These are phyloP conservation scores for Podarcis cretensis DNA, from an alignment of 2,113 vertebrate genomes.

Conservation along the genomic window DNA sequence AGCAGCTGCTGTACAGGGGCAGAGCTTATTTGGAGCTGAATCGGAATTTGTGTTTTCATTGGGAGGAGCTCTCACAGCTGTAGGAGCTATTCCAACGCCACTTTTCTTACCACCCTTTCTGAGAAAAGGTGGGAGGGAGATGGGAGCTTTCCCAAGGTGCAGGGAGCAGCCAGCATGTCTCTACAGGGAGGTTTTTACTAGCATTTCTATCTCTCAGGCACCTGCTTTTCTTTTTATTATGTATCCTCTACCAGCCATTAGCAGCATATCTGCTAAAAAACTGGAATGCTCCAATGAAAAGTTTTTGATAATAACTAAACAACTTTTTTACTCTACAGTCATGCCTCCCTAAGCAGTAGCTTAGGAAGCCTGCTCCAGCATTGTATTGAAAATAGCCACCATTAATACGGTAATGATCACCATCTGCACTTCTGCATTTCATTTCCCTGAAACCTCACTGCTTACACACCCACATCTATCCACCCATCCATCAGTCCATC, in stretches of 20 bases:
- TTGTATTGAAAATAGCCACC: no score
- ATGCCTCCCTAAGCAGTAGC: not conserved
- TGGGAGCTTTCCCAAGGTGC: not conserved
- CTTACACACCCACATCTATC: no score
- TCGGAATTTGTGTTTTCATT: no score
- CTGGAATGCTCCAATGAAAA: not conserved
- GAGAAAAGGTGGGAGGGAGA: not conserved
- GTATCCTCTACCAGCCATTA: not conserved
- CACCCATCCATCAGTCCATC: no score
- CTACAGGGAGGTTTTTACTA: not conserved
- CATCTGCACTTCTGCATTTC: no score
- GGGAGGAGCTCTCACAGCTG: not conserved
- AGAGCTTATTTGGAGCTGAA: no score
- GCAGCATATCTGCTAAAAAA: not conserved
- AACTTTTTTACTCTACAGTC: not conserved
- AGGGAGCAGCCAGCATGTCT: not conserved
- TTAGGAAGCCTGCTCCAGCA: not conserved
- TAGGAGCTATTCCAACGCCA: not conserved
- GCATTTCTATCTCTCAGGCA: not conserved
- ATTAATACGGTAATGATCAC: no score
- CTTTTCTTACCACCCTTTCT: not conserved
- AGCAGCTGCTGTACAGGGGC: no score
- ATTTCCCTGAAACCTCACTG: no score
- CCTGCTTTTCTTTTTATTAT: not conserved
- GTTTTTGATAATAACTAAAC: not conserved